Percentiles rank a stretch among this genome's conserved stretches.
These are phyloP conservation scores for Porites lobata DNA, from an alignment of 92 coral and sea anemone genomes.

Conservation along the genomic window DNA sequence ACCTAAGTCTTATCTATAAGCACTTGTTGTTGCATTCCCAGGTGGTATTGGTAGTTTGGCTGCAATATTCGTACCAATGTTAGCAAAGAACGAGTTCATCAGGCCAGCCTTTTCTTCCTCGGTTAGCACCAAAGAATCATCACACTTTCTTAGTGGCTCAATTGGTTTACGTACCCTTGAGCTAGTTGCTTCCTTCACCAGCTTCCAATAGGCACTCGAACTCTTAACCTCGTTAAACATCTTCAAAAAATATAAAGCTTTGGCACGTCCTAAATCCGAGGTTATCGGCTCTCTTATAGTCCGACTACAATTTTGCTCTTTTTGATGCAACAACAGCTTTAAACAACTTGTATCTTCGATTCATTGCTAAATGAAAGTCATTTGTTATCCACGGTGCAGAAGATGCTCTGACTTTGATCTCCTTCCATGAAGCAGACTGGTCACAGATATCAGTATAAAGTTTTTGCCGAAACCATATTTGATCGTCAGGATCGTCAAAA, in stretches of 20 bases:
- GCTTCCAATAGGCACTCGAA: slow-evolving; percentile 3
- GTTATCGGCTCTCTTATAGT: not conserved
- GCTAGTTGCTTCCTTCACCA: not conserved
- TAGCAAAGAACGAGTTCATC: not conserved
- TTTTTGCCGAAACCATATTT: slow-evolving; percentile 26
- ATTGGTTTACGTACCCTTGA: slow-evolving; percentile 3
- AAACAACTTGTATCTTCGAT: not conserved
- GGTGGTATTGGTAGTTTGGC: not conserved
- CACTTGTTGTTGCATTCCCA: not conserved
- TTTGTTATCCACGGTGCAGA: slow-evolving; percentile 43
- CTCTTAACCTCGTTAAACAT: not conserved
- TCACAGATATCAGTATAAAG: slow-evolving; percentile 33
- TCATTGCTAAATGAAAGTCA: slow-evolving; percentile 11
- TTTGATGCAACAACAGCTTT: not conserved
- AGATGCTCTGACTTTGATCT: slow-evolving; percentile 27
- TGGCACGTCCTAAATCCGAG: not conserved
- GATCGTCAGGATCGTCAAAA: slow-evolving; percentile 39
- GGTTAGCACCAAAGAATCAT: slow-evolving; percentile 4
- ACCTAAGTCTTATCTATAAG: no score
- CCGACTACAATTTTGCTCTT: not conserved
- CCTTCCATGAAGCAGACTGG: slow-evolving; percentile 45
- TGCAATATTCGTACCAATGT: not conserved
- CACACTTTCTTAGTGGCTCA: slow-evolving; percentile 27
- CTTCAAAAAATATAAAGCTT: not conserved
- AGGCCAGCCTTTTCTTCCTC: slow-evolving; percentile 5